Percentiles rank a stretch among this genome's conserved stretches.
Evolutionary conservation across 2,113 vertebrate species (phyloP).

Genomic region (Tachycineta bicolor): DNA sequence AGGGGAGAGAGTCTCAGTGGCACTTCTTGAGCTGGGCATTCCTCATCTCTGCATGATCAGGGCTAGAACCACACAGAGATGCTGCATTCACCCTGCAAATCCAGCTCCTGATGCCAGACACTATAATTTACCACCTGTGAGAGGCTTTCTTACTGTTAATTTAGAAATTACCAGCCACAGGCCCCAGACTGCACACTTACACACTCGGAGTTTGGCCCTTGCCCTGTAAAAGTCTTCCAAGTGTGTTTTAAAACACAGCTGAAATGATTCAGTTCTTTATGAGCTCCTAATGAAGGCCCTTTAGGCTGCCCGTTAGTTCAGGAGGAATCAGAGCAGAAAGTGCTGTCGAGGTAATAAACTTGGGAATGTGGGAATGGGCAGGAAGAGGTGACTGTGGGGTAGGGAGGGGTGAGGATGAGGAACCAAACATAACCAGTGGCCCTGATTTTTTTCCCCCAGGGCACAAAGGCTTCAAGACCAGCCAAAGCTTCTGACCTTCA

Average conservation of each 20-base stretch:
- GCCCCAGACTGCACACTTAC: background rate
- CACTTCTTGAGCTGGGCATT: background rate
- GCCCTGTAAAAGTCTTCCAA: background rate
- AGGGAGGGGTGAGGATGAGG: background rate
- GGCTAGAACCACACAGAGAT: background rate
- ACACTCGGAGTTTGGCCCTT: background rate
- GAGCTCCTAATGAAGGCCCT: background rate
- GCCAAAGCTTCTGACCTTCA: conserved; percentile 87
- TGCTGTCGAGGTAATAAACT: background rate
- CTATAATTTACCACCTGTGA: background rate
- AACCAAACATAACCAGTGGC: background rate
- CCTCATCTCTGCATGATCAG: background rate
- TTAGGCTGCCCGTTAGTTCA: background rate
- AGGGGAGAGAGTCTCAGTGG: background rate
- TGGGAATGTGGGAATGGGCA: background rate
- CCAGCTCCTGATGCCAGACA: background rate
- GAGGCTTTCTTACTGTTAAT: background rate
- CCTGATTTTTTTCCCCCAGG: conserved; percentile 68
- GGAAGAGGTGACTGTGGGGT: background rate
- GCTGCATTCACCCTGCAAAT: background rate
- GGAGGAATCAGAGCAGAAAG: background rate
- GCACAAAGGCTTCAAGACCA: conserved; percentile 83
- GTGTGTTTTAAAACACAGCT: background rate
- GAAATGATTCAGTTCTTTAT: background rate
- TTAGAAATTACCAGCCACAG: background rate